Conservation (phyloP, 1,140 invertebrate genomes). For the Micrasema minimum region DNA sequence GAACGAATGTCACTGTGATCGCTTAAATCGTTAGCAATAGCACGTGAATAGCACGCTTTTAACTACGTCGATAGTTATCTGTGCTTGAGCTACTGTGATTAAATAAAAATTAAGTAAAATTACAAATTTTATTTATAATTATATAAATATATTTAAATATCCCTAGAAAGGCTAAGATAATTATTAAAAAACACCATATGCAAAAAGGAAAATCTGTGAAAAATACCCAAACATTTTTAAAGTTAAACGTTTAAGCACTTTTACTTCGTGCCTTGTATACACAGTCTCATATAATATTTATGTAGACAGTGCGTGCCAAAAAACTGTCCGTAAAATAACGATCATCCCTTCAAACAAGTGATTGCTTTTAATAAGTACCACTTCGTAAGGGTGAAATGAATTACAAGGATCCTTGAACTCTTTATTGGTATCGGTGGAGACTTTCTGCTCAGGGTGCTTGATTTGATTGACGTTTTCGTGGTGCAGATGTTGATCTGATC, state of each 20-base stretch:
- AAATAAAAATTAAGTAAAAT: too few species aligned
- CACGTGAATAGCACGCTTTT: too few species aligned
- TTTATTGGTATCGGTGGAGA: background rate
- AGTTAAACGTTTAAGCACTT: background rate
- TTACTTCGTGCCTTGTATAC: constrained; percentile 13
- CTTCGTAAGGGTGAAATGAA: background rate
- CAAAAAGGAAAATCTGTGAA: too few species aligned
- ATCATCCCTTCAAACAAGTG: background rate
- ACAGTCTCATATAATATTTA: constrained; percentile 6
- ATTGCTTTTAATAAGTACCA: background rate
- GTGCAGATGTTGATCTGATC: constrained; percentile 10
- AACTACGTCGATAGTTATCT: too few species aligned
- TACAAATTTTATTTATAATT: too few species aligned
- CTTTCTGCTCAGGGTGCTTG: background rate
- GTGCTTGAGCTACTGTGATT: too few species aligned
- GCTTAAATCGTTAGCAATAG: too few species aligned
- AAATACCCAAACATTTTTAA: too few species aligned
- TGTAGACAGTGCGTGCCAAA: constrained; percentile 24
- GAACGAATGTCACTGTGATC: too few species aligned
- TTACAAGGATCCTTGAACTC: background rate
- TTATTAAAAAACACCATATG: too few species aligned
- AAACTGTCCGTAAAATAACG: background rate
- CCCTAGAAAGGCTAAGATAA: too few species aligned
- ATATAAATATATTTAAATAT: too few species aligned
- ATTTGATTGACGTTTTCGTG: background rate